phyloP scores from a whole-genome alignment of 2,113 vertebrate species.

The Aegypius monachus region DNA sequence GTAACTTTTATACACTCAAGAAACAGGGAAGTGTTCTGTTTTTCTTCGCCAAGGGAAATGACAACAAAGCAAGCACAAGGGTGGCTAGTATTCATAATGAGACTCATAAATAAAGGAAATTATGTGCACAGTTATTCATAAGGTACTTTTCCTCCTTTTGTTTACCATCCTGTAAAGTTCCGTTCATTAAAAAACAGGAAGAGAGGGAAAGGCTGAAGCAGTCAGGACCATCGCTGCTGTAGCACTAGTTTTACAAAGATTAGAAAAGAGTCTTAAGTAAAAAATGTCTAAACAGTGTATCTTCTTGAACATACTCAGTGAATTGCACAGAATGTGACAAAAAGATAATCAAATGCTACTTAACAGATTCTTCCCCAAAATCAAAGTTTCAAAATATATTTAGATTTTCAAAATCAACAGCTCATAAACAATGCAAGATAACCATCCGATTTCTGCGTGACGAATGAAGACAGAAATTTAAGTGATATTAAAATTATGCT shows the following conservation, averaged over 20 bases:
- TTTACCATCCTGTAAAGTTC: constrained; percentile 62
- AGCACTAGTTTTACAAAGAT: neutral
- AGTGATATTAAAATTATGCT: neutral
- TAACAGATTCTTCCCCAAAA: neutral
- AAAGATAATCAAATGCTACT: neutral
- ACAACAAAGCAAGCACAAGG: constrained; percentile 42
- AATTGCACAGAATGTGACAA: neutral
- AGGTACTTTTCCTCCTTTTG: constrained; percentile 70
- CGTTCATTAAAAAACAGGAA: constrained; percentile 67
- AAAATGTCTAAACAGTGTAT: neutral
- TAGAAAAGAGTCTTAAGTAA: neutral
- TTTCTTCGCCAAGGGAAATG: constrained; percentile 35
- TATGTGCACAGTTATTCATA: constrained; percentile 53
- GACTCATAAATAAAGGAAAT: constrained; percentile 65
- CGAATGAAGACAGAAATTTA: neutral
- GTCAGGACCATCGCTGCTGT: neutral
- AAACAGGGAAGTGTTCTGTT: constrained; percentile 32
- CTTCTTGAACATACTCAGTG: neutral
- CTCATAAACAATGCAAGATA: neutral
- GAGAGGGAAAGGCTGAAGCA: constrained; percentile 39
- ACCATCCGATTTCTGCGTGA: neutral
- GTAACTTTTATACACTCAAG: neutral
- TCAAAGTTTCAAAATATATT: neutral
- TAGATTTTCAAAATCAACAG: neutral
- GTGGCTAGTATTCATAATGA: constrained; percentile 34